phyloP scores from a whole-genome alignment of 2,888 invertebrate species.

The Drosophila ustulata region DNA sequence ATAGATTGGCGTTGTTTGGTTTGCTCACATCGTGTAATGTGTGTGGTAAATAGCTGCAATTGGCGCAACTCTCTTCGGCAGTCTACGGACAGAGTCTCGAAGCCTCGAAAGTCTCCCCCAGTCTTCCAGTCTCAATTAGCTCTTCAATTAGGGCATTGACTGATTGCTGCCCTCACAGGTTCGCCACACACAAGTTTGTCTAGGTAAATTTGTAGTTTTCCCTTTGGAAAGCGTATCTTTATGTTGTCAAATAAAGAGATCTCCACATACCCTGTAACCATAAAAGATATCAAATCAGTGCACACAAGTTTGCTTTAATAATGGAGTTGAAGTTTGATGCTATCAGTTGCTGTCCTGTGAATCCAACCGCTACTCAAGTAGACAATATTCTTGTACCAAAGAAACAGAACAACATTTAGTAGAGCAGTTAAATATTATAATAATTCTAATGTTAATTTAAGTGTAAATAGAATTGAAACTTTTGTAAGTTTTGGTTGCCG shows the following conservation, averaged over 20 bases:
- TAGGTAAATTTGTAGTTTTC: conserved; percentile 1
- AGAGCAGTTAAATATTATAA: no score
- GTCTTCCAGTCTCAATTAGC: conserved; percentile 15
- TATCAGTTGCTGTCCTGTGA: background rate
- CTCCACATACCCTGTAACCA: background rate
- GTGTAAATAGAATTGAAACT: no score
- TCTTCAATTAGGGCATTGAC: conserved; percentile 45
- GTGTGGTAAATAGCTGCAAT: conserved; percentile 68
- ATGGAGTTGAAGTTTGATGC: background rate
- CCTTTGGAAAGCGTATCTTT: background rate
- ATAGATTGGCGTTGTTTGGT: conserved; percentile 69
- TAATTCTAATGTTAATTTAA: no score
- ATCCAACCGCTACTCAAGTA: background rate
- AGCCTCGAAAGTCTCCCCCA: background rate
- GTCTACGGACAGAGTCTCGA: background rate
- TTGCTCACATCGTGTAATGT: conserved; percentile 65
- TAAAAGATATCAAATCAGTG: background rate
- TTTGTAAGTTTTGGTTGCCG: no score
- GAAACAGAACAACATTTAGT: no score
- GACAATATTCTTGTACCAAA: background rate
- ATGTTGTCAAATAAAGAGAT: conserved; percentile 3
- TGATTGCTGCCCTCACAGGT: conserved; percentile 33
- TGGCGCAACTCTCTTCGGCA: conserved; percentile 27
- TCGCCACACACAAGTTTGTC: background rate
- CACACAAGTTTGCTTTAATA: conserved; percentile 1